Evolutionary conservation across 2,888 invertebrate species (phyloP).

Genomic region (Tachina fera): DNA sequence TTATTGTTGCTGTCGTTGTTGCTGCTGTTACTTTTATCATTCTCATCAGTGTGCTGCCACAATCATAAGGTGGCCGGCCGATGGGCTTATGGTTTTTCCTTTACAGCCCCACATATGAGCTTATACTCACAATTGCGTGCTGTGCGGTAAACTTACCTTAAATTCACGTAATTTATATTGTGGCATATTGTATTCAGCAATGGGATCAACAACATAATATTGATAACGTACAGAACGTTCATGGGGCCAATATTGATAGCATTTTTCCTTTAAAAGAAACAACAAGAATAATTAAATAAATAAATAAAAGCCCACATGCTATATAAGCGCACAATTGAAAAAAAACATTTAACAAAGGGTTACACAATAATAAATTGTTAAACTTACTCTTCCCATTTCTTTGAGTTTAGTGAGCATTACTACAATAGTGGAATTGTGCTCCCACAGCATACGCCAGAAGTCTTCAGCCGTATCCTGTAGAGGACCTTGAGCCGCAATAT

Average conservation of each 20-base stretch:
- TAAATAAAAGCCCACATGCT: slow-evolving; percentile 5
- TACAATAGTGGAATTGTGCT: slow-evolving; percentile 99
- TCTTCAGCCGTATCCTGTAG: slow-evolving; percentile 98
- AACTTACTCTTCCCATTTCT: slow-evolving; percentile 97
- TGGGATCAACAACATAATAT: slow-evolving; percentile 99
- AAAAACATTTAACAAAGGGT: not conserved
- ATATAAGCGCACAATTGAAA: not conserved
- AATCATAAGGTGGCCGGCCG: not conserved
- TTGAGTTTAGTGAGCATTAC: slow-evolving; percentile 99
- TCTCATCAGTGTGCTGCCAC: not conserved
- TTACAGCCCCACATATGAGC: not conserved
- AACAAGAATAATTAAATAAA: slow-evolving; percentile 42
- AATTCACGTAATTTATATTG: slow-evolving; percentile 99
- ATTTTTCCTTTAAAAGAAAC: slow-evolving; percentile 90
- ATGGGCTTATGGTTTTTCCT: not conserved
- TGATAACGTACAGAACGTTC: slow-evolving; percentile 98
- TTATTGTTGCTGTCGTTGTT: slow-evolving; percentile 13
- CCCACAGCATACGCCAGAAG: slow-evolving; percentile 99
- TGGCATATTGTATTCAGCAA: slow-evolving; percentile 99
- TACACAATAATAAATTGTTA: not conserved
- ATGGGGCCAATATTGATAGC: slow-evolving; percentile 99
- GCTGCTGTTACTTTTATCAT: not conserved
- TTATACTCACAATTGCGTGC: not conserved
- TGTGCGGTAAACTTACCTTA: slow-evolving; percentile 85
- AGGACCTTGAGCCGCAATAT: slow-evolving; percentile 99